Conservation (phyloP, 2,113 vertebrate species). For the Eubucco bourcierii region DNA sequence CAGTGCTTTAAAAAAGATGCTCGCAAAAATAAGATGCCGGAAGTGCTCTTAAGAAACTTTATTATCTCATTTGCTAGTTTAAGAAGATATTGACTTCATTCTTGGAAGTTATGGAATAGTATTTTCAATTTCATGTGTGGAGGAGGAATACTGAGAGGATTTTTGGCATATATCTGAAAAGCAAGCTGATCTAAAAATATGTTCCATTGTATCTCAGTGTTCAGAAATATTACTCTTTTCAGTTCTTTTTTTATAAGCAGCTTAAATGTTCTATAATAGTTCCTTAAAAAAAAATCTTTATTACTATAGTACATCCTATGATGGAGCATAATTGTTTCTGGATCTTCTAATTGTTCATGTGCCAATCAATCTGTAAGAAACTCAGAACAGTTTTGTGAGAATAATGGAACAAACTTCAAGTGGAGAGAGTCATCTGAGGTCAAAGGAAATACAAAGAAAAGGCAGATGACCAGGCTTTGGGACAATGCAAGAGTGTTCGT, state of each 20-base stretch:
- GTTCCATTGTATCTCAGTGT: conserved; percentile 32
- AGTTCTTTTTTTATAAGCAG: conserved; percentile 62
- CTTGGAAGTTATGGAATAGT: conserved; percentile 38
- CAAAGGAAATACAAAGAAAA: background rate
- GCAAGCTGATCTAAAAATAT: conserved; percentile 54
- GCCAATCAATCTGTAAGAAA: conserved; percentile 30
- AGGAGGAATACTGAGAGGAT: conserved; percentile 1
- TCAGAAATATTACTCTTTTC: conserved; percentile 55
- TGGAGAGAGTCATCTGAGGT: background rate
- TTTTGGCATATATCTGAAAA: conserved; percentile 44
- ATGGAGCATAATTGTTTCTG: conserved; percentile 45
- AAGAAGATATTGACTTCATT: conserved; percentile 24
- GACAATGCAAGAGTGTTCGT: background rate
- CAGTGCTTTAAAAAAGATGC: background rate
- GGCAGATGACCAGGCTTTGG: background rate
- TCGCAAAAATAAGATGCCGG: background rate
- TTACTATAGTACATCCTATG: conserved; percentile 27
- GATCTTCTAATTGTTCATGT: conserved; percentile 15
- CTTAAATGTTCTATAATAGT: conserved; percentile 35
- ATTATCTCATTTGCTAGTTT: background rate
- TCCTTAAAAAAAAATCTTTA: conserved; percentile 13
- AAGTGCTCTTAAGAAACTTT: background rate
- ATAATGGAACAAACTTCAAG: background rate
- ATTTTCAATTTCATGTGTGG: background rate
- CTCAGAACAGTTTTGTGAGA: conserved; percentile 19